Conservation (phyloP, 35 echinoderm and acorn worm genomes). For the Eucidaris tribuloides region DNA sequence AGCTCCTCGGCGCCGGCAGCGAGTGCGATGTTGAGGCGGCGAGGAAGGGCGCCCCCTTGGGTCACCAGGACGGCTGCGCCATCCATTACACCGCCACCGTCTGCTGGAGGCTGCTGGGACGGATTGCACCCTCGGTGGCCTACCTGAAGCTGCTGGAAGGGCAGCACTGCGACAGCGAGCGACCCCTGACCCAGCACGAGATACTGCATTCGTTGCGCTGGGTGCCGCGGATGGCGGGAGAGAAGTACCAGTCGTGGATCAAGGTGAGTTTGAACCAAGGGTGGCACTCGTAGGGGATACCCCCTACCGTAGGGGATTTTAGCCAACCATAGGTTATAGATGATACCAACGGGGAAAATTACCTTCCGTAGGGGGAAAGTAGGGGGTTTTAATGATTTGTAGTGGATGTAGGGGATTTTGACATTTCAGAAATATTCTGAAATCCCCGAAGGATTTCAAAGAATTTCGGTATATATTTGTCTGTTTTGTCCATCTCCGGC, state of each 20-base stretch:
- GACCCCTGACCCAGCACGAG: conserved; percentile 56
- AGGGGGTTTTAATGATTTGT: too few species aligned
- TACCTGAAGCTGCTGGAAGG: conserved; percentile 92
- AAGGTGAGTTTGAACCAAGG: conserved; percentile 86
- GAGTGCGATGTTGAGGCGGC: conserved; percentile 58
- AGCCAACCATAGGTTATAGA: too few species aligned
- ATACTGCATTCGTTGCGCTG: conserved; percentile 90
- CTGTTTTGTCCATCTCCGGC: too few species aligned
- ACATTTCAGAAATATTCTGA: too few species aligned
- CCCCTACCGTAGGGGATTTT: too few species aligned
- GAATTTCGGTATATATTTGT: too few species aligned
- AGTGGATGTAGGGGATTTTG: too few species aligned
- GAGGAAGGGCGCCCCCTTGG: conserved; percentile 40
- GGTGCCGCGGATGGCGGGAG: conserved; percentile 79
- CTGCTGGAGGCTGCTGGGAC: conserved; percentile 77
- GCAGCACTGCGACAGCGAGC: conserved; percentile 70
- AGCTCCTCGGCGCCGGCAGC: conserved; percentile 66
- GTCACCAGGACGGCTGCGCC: conserved; percentile 77
- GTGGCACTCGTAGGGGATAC: too few species aligned
- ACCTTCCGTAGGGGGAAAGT: too few species aligned
- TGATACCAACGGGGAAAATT: too few species aligned
- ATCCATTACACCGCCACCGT: conserved; percentile 76
- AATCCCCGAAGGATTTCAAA: too few species aligned
- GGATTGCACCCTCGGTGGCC: conserved; percentile 88
- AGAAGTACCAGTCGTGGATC: conserved; percentile 79